Conservation (phyloP, 2,113 vertebrate species). For the Burhinus bistriatus region DNA sequence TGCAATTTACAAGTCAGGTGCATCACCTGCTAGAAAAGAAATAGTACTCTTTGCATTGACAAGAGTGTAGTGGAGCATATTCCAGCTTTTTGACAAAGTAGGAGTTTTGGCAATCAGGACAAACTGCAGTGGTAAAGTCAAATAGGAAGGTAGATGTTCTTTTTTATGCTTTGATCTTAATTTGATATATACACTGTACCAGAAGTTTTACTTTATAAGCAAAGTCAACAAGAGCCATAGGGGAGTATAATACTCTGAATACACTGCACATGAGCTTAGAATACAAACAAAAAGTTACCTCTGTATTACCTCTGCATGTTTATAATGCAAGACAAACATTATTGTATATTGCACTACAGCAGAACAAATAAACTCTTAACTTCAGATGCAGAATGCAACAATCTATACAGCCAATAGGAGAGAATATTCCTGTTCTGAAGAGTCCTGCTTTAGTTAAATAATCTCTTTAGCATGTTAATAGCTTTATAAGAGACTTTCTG, state of each 20-base stretch:
- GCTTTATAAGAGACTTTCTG: not conserved
- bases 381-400: conserved; percentile 15
- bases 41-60: not conserved
- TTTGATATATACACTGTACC: not conserved
- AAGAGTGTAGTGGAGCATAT: not conserved
- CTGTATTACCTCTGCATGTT: not conserved
- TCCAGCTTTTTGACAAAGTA: not conserved
- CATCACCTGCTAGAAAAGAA: not conserved
- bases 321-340: conserved; percentile 41
- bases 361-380: conserved; percentile 31
- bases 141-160: not conserved
- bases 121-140: not conserved
- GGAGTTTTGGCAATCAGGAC: not conserved
- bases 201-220: conserved; percentile 1
- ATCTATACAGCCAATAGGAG: not conserved
- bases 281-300: conserved; percentile 21
- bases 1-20: not conserved
- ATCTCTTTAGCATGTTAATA: conserved; percentile 19
- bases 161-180: conserved; percentile 17
- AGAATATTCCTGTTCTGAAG: conserved; percentile 7
- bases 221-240: not conserved
- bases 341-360: not conserved
- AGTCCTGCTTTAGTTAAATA: not conserved
- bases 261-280: not conserved
- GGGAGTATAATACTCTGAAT: not conserved